Evolutionary conservation across 2,113 vertebrate genomes (phyloP), one percentile per base, ranked within the genome.

Genomic region (Camelus dromedarius): DNA sequence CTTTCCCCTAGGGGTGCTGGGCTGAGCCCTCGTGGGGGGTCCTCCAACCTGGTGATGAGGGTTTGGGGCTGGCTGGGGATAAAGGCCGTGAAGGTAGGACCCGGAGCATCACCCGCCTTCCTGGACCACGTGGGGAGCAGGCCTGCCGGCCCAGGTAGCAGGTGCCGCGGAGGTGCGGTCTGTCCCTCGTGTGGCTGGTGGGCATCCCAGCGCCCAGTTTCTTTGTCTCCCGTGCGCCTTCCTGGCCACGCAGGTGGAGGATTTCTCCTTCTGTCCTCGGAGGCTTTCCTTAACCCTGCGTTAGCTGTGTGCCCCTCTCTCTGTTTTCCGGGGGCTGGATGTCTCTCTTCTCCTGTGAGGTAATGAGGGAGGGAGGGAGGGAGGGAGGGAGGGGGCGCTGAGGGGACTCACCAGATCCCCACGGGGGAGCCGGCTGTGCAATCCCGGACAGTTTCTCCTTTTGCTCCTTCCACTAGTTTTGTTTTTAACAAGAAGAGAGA

Each of bases 231-330:
- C 70, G 48, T 81, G 80, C 95, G 97, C 93, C 95, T 93, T 97
- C 93, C 82, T 22, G 93, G 96, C 89, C 56, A 42, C 75, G 46
- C 48, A 82, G 85, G 80, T 60, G 95, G 97, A 87, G 95, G 93
- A 95, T 92, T 97, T 96, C 94, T 88, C 93, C 87, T 13, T 81
- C 95, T 97, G 94, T 95, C 96, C 91, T 98, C 72, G 72, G 69
- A 96, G 96, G 82, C 97, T 97, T 97, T 96, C 96, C 93, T 97
- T 97, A 97, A 98, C 98, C 97, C 97, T 80, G 88, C 97, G 97
- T 97, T 96, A 97, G 97, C 93, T 93, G 83, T 73, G 19, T 79
- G 96, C 96, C 91, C 90, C 84, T 84, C 66, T 96, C 96, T 97
- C 97, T 83, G 52, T 94, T 97, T 96, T 97, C 94, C 94, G 89